Evolutionary conservation across 2,888 invertebrate genomes (phyloP).

Genomic region (Tenthredo scrophulariae): DNA sequence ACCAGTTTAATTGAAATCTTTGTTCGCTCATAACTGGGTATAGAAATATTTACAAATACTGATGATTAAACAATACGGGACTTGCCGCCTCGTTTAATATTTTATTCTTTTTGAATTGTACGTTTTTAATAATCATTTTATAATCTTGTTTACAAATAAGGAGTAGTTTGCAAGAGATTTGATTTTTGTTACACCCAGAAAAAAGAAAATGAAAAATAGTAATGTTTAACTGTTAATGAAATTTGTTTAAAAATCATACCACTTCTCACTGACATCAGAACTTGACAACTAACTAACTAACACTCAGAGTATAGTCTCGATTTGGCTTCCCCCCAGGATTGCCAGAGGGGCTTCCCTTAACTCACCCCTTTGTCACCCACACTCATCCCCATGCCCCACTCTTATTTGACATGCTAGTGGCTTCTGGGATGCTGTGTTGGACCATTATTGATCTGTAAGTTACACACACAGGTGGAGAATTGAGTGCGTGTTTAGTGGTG

Average conservation of each 20-base stretch:
- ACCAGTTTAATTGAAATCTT: not conserved
- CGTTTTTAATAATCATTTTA: not conserved
- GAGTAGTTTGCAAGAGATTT: not conserved
- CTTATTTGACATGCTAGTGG: constrained; percentile 62
- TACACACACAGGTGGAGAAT: constrained; percentile 12
- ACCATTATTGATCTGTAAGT: constrained; percentile 72
- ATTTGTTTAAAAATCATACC: constrained; percentile 60
- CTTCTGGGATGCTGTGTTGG: constrained; percentile 73
- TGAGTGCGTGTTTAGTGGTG: not conserved
- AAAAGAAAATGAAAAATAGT: not conserved
- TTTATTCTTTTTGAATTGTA: not conserved
- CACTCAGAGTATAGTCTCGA: constrained; percentile 68
- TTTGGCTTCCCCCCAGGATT: constrained; percentile 73
- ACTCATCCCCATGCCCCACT: constrained; percentile 60
- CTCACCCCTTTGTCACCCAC: constrained; percentile 64
- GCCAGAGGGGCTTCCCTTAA: constrained; percentile 67
- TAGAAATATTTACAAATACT: not conserved
- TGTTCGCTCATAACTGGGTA: not conserved
- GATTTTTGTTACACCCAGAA: constrained; percentile 20
- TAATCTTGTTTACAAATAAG: not conserved
- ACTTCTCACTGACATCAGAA: constrained; percentile 68
- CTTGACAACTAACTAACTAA: constrained; percentile 63
- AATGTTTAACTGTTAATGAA: not conserved
- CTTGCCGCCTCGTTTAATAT: not conserved
- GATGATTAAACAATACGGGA: not conserved